Evolutionary conservation across 23 tunicate genomes (phyloP).

Genomic region (Botrylloides violaceus): DNA sequence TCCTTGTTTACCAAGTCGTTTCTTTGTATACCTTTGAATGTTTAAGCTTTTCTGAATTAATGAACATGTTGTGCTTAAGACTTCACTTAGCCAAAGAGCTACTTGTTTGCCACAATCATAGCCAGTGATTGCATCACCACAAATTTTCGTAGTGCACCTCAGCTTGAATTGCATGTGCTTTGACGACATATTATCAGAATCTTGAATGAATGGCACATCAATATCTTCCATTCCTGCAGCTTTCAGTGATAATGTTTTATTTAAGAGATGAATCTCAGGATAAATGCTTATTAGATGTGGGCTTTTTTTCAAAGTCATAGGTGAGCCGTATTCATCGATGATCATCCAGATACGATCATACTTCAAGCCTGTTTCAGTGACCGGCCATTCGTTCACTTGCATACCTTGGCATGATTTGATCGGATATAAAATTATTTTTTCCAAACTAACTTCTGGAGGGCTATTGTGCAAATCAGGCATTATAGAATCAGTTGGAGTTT

Average conservation of each 20-base stretch:
- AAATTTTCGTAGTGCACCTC: constrained; percentile 35
- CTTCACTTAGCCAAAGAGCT: constrained; percentile 36
- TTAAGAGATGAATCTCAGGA: constrained; percentile 28
- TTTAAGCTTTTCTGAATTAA: constrained; percentile 35
- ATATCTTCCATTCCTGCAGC: constrained; percentile 21
- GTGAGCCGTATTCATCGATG: constrained; percentile 40
- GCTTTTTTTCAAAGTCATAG: constrained; percentile 42
- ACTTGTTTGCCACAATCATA: constrained; percentile 55
- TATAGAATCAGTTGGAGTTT: not conserved
- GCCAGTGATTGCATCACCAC: constrained; percentile 44
- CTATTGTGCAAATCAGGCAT: not conserved
- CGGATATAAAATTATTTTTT: constrained; percentile 52
- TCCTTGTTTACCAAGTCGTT: not conserved
- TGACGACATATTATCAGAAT: not conserved
- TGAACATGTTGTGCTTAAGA: constrained; percentile 21
- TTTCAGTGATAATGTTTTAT: constrained; percentile 7
- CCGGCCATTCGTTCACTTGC: constrained; percentile 40
- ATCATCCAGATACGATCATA: constrained; percentile 75
- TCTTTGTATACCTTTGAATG: constrained; percentile 8
- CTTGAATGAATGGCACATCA: constrained; percentile 14
- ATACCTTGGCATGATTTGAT: constrained; percentile 80
- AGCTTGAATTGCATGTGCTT: not conserved
- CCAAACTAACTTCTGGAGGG: not conserved
- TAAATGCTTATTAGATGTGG: constrained; percentile 30
- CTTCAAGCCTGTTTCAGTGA: constrained; percentile 49